Conservation (phyloP, 2,113 vertebrate genomes). For the Rutilus rutilus region DNA sequence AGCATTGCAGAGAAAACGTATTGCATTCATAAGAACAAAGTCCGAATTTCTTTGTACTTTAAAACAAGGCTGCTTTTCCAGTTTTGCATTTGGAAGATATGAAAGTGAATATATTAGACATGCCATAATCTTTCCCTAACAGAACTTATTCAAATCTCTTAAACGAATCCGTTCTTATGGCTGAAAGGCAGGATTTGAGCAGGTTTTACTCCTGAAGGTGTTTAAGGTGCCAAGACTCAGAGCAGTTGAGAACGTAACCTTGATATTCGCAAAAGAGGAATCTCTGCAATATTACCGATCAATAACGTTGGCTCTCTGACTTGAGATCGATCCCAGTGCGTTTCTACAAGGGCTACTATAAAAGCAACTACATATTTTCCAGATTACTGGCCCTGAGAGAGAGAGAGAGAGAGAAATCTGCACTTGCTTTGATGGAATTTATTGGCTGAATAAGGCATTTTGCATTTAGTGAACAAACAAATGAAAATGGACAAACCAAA, state of each 20-base stretch:
- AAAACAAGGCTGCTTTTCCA: neutral
- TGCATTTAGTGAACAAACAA: too few relatives aligned
- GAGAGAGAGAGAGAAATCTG: too few relatives aligned
- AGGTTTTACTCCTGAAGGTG: neutral
- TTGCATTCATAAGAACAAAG: neutral
- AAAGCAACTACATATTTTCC: too few relatives aligned
- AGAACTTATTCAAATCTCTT: neutral
- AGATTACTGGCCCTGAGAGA: too few relatives aligned
- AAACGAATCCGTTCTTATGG: neutral
- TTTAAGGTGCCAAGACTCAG: neutral
- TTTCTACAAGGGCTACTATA: neutral
- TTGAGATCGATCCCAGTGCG: neutral
- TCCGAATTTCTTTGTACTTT: neutral
- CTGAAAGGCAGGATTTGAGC: neutral
- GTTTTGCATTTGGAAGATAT: neutral
- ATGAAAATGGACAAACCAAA: too few relatives aligned
- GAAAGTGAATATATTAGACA: conserved; percentile 1
- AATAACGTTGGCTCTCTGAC: neutral
- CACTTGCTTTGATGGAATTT: too few relatives aligned
- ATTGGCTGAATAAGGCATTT: too few relatives aligned
- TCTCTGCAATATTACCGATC: neutral
- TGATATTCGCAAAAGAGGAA: neutral
- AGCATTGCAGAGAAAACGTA: neutral
- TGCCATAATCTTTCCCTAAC: neutral
- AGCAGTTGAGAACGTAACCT: neutral